phyloP scores from a whole-genome alignment of 2,888 invertebrate genomes.

The Melinopterus prodromus region DNA sequence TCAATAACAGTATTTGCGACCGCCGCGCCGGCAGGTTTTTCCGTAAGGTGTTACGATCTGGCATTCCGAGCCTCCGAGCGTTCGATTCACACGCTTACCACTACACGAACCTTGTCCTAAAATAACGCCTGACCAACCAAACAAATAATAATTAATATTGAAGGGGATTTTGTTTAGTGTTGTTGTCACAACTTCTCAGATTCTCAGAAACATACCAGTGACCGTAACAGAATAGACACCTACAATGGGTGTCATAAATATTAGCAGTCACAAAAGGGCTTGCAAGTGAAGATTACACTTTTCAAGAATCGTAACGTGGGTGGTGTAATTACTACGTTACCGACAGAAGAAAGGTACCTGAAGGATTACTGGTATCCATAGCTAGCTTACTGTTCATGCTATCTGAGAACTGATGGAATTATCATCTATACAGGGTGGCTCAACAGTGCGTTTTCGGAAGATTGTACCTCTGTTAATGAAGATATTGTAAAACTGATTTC shows the following conservation, averaged over 20 bases:
- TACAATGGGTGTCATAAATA: no score
- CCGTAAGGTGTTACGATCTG: slow-evolving; percentile 8
- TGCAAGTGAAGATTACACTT: neutral
- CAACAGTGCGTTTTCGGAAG: no score
- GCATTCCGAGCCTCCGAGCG: neutral
- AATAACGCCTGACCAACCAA: neutral
- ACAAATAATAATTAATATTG: neutral
- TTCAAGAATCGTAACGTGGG: neutral
- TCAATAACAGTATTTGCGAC: slow-evolving; percentile 19
- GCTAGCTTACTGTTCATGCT: no score
- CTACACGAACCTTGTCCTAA: neutral
- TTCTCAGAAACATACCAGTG: neutral
- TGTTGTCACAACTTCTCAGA: neutral
- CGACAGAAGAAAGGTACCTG: no score
- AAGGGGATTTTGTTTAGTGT: neutral
- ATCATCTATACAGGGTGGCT: no score
- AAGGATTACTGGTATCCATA: no score
- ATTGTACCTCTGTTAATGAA: no score
- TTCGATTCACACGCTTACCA: neutral
- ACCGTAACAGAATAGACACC: no score
- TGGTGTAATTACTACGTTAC: no score
- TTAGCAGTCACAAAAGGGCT: no score
- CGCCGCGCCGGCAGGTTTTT: neutral
- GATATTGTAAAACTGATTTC: no score
- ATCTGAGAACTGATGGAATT: no score